These are phyloP conservation scores for Erpobdella octoculata DNA, from an alignment of 2,888 invertebrate genomes.

Conservation along the genomic window DNA sequence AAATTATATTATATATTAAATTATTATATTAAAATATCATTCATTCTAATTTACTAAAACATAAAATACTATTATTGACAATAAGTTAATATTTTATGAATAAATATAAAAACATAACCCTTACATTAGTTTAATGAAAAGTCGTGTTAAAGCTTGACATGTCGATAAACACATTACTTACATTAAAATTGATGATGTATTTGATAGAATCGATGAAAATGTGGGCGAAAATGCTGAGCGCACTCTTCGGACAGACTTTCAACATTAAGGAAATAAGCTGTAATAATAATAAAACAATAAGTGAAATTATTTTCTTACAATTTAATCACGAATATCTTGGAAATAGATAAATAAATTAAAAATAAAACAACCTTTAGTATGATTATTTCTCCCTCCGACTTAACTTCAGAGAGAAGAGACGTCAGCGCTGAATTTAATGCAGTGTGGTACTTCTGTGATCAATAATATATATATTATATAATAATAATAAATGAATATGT, in stretches of 20 bases:
- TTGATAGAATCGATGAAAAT: constrained; percentile 49
- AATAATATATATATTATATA: not conserved
- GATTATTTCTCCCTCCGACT: constrained; percentile 65
- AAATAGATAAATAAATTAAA: not conserved
- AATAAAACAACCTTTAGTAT: constrained; percentile 58
- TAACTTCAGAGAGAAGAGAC: constrained; percentile 70
- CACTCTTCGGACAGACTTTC: constrained; percentile 65
- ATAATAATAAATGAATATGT: not conserved
- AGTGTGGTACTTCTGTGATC: not conserved
- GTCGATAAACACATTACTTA: constrained; percentile 35
- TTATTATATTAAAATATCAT: too few species aligned
- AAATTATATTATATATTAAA: too few species aligned
- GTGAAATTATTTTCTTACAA: too few species aligned
- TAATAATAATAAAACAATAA: not conserved
- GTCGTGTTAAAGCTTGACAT: not conserved
- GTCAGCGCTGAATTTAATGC: constrained; percentile 64
- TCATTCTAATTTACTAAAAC: too few species aligned
- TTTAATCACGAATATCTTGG: not conserved
- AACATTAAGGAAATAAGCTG: constrained; percentile 58
- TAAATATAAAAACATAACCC: too few species aligned
- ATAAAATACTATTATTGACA: too few species aligned
- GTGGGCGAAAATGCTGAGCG: constrained; percentile 64
- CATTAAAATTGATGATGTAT: constrained; percentile 45
- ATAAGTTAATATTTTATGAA: too few species aligned
- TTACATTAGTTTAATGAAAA: too few species aligned